These are phyloP conservation scores for Loxodonta africana DNA, from an alignment of 2,113 vertebrate genomes.

Conservation along the genomic window DNA sequence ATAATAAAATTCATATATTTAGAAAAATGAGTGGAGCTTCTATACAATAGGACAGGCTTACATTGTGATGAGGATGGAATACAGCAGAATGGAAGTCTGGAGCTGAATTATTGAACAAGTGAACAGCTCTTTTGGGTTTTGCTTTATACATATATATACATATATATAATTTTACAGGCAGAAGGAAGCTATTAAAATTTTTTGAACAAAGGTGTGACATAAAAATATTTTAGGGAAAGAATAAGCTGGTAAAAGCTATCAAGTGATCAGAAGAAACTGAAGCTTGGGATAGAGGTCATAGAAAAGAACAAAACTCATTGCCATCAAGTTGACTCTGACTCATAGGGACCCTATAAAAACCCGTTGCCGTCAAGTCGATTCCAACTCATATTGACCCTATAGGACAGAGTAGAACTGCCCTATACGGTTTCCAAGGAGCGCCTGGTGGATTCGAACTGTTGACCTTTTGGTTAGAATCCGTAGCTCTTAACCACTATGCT, in stretches of 20 bases:
- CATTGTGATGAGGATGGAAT: background rate
- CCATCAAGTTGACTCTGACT: background rate
- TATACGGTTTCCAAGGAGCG: too few relatives aligned
- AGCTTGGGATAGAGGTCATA: background rate
- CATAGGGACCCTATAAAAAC: background rate
- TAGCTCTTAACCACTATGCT: too few relatives aligned
- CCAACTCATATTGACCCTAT: background rate
- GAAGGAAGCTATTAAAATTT: background rate
- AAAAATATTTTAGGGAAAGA: background rate
- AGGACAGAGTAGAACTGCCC: background rate
- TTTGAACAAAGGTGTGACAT: background rate
- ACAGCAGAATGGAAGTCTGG: background rate
- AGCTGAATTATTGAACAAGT: background rate
- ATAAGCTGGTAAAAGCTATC: background rate
- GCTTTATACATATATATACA: background rate
- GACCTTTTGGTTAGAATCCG: too few relatives aligned
- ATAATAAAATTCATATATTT: background rate
- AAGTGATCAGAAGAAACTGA: background rate
- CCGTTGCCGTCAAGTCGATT: background rate
- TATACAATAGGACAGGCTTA: background rate
- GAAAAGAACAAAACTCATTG: background rate
- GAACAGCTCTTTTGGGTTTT: background rate
- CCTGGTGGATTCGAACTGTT: too few relatives aligned
- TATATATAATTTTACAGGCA: background rate
- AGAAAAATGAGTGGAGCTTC: background rate